These are phyloP conservation scores for Thumatha senex DNA, from an alignment of 2,888 invertebrate species.

Conservation along the genomic window DNA sequence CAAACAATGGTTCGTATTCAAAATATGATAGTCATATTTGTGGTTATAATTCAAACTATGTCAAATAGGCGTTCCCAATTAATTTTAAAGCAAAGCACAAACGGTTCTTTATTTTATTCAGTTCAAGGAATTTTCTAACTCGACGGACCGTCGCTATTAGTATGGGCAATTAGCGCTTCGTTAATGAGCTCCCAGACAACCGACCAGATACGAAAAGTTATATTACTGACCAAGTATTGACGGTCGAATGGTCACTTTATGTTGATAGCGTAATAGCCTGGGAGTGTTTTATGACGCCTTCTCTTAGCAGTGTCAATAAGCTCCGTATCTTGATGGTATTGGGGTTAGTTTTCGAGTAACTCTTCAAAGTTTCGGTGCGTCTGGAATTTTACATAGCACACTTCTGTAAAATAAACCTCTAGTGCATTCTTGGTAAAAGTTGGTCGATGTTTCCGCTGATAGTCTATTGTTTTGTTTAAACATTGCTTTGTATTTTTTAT, in stretches of 20 bases:
- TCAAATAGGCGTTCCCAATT: constrained; percentile 19
- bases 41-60: neutral
- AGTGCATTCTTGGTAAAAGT: constrained; percentile 5
- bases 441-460: neutral
- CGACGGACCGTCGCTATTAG: constrained; percentile 70
- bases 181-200: constrained; percentile 73
- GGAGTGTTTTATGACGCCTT: constrained; percentile 53
- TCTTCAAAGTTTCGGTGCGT: constrained; percentile 13
- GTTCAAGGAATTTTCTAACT: constrained; percentile 74
- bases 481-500: neutral
- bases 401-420: constrained; percentile 9
- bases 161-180: constrained; percentile 73
- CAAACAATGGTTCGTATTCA: no score
- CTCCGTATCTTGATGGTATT: constrained; percentile 57
- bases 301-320: constrained; percentile 45
- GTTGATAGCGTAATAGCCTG: constrained; percentile 54
- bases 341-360: constrained; percentile 51
- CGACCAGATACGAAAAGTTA: constrained; percentile 52
- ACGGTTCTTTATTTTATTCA: constrained; percentile 61
- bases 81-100: constrained; percentile 38
- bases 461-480: constrained; percentile 1
- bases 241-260: constrained; percentile 48
- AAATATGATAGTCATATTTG: neutral
- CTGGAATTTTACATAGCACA: constrained; percentile 25
- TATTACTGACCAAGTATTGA: constrained; percentile 29